phyloP scores from a whole-genome alignment of 2,113 vertebrate species.

The Circaetus cinerascens region DNA sequence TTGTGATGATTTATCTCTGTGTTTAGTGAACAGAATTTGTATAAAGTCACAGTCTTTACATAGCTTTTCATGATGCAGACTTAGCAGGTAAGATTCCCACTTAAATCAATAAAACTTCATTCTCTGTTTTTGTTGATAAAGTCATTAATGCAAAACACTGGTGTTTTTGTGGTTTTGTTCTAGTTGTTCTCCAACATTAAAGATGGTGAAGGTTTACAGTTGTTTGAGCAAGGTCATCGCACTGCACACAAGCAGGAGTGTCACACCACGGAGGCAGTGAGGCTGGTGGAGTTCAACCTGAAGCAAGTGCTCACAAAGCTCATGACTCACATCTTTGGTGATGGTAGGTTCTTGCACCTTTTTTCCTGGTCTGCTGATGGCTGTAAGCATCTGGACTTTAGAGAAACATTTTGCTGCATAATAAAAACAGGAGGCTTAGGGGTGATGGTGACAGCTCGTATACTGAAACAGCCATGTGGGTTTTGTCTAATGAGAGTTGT shows the following conservation, averaged over 20 bases:
- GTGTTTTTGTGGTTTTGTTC: neutral
- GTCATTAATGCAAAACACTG: neutral
- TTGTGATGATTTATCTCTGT: neutral
- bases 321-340: slow-evolving; percentile 85
- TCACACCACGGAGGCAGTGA: slow-evolving; percentile 90
- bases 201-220: slow-evolving; percentile 76
- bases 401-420: neutral
- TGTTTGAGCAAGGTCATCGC: slow-evolving; percentile 85
- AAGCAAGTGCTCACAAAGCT: slow-evolving; percentile 85
- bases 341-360: slow-evolving; percentile 72
- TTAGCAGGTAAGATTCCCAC: neutral
- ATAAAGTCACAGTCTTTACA: neutral
- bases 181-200: slow-evolving; percentile 85
- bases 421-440: neutral
- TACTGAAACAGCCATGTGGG: neutral
- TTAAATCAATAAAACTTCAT: neutral
- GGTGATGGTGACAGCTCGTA: neutral
- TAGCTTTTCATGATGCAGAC: neutral
- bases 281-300: slow-evolving; percentile 87
- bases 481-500: neutral
- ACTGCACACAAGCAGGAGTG: slow-evolving; percentile 85
- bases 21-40: neutral
- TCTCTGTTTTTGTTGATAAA: neutral
- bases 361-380: neutral
- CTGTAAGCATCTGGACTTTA: neutral